Base-by-base conservation (phyloP, 2,113 vertebrate species). In the Myiozetetes cayanensis region DNA sequence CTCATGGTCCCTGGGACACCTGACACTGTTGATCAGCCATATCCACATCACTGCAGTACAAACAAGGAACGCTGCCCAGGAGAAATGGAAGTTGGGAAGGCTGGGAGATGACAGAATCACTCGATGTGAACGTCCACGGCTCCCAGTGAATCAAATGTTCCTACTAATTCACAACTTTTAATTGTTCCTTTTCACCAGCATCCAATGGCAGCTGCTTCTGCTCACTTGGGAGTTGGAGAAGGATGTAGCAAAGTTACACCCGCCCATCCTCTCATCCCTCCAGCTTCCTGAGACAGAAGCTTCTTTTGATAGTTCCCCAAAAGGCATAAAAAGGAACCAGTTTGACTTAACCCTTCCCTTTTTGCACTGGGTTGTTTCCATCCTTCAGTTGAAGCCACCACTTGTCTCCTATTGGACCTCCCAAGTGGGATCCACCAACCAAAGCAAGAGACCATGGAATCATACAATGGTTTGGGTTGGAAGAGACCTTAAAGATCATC, bases 231-330 rank as follows among this genome's bases (percentile, higher is more conserved):
- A 97, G 23, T 2, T 39, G 56, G 39, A 80, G 91, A 82, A 96
- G 95, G 95, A 87, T 75, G 85, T 81, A 81, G 75, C 88, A 63
- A 17, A 95, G 85, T 35, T 90, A 70, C 37, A 93, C 95, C 83
- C 96, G 95, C 83, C 86, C 94, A 92, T 89, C 90, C 90, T 77
- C 65, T 80, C 31, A 95, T 93, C 55, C 90, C 73, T 90, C 28
- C 88, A 89, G 90, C 65, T 94, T 96, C 88, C 90, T 80, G 85
- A 0, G 12, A 81, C 49, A 81, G 24, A 90, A 92, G 68, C 85
- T 47, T 77, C 49, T 88, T 85, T 41, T 78, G 31, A 77, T 44
- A 89, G 95, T 96, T 95, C 96, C 93, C 65, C 92, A 97, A 94
- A 96, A 4, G n/a, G 52, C 73, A 89, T 27, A 77, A 90, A 84